Conservation (phyloP, 2,797 vertebrate species). For the Micropoecilia bifurca region DNA sequence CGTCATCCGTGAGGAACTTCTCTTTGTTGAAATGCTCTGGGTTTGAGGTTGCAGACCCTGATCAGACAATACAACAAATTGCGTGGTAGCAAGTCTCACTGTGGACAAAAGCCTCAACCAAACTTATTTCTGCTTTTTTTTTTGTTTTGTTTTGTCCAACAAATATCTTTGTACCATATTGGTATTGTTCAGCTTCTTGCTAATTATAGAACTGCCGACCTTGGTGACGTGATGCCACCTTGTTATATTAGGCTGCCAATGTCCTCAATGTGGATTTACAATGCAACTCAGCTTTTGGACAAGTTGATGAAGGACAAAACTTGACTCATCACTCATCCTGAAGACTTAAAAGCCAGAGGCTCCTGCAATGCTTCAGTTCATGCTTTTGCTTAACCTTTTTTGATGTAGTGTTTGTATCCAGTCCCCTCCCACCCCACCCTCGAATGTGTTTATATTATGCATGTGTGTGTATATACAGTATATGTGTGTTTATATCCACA, state of each 20-base stretch:
- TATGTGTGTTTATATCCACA: slow-evolving; percentile 87
- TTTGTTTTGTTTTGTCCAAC: slow-evolving; percentile 68
- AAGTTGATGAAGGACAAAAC: slow-evolving; percentile 57
- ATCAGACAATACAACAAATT: slow-evolving; percentile 32
- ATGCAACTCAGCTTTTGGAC: slow-evolving; percentile 70
- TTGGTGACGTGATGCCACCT: slow-evolving; percentile 71
- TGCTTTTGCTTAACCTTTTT: slow-evolving; percentile 82
- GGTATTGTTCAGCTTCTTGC: slow-evolving; percentile 87
- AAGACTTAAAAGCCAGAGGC: slow-evolving; percentile 65
- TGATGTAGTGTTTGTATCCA: slow-evolving; percentile 83
- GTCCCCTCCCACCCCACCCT: slow-evolving; percentile 65
- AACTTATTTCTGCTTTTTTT: slow-evolving; percentile 63
- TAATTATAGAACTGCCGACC: slow-evolving; percentile 78
- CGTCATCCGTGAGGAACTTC: slow-evolving; percentile 54
- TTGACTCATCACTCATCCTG: slow-evolving; percentile 57
- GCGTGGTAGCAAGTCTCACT: slow-evolving; percentile 69
- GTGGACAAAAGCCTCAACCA: slow-evolving; percentile 78
- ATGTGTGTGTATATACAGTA: slow-evolving; percentile 84
- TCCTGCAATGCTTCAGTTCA: slow-evolving; percentile 74
- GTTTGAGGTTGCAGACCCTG: slow-evolving; percentile 51
- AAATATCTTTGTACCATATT: slow-evolving; percentile 89
- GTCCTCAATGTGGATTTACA: slow-evolving; percentile 81
- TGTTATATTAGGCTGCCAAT: slow-evolving; percentile 77
- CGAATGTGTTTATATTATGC: slow-evolving; percentile 87
- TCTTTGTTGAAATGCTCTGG: slow-evolving; percentile 44